Evolutionary conservation across 2,888 invertebrate species (phyloP).

Genomic region (Listrodromus nycthemerus): DNA sequence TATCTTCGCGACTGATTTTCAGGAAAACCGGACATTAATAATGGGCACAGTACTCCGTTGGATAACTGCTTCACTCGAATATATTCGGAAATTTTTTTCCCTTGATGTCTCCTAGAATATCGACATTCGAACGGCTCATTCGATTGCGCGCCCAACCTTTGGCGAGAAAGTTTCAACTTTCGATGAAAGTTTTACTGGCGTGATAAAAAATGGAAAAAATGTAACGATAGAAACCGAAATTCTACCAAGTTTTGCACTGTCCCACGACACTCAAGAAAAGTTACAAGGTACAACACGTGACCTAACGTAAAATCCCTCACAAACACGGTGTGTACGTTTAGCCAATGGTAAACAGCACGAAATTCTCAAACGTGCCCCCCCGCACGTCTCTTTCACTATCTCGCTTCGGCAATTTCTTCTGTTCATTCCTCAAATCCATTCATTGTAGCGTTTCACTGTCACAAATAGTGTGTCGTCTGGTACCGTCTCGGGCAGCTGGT

Average conservation of each 20-base stretch:
- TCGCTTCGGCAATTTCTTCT: slow-evolving; percentile 2
- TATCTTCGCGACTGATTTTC: too few species aligned
- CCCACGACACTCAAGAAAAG: neutral
- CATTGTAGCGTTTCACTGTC: slow-evolving; percentile 45
- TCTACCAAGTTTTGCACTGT: neutral
- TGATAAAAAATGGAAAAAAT: neutral
- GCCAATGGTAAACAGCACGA: slow-evolving; percentile 12
- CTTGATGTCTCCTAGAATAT: neutral
- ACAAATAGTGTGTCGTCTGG: slow-evolving; percentile 19
- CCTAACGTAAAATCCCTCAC: slow-evolving; percentile 38
- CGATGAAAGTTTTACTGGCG: neutral
- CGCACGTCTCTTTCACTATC: neutral
- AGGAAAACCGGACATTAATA: too few species aligned
- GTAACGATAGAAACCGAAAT: neutral
- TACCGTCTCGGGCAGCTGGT: slow-evolving; percentile 51
- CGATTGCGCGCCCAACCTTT: neutral
- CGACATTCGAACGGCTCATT: neutral
- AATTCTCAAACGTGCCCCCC: slow-evolving; percentile 8
- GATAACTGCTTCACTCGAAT: slow-evolving; percentile 51
- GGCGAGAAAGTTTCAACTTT: neutral
- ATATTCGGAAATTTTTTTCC: neutral
- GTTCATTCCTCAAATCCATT: slow-evolving; percentile 24
- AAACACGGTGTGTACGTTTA: slow-evolving; percentile 48
- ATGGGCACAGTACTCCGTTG: too few species aligned
- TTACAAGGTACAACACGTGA: slow-evolving; percentile 9